Evolutionary conservation across 1,140 invertebrate species (phyloP), one percentile per base, ranked within the genome.

Genomic region (Pachypsylla venusta): DNA sequence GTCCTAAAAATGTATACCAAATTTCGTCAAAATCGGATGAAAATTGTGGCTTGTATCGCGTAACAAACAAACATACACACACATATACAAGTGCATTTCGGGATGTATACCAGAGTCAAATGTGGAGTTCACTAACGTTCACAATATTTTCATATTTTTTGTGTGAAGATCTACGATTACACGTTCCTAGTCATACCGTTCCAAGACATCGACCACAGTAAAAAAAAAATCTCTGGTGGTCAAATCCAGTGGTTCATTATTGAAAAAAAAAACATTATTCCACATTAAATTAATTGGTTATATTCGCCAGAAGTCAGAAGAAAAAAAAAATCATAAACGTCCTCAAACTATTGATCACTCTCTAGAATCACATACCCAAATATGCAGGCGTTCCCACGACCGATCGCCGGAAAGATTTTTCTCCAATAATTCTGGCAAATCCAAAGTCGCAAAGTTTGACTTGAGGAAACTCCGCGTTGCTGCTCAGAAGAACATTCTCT

Each of bases 361-460:
- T 7, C n/a, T n/a, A n/a, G n/a, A n/a, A n/a, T n/a, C n/a, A 65
- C 71, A 75, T 72, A 89, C 88, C 88, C 58, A 98, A 75, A 75
- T 99, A 99, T 2, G 95, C 96, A 10, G 96, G 96, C 0, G 96
- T 99, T 60, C 96, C 96, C 14, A 99, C 96, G 25, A 99, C 93
- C 35, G 92, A 96, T 64, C 93, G 78, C 16, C 95, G 76, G 74
- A 99, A 99, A 48, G 92, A 96, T 71, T 97, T 97, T 76, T 99
- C 95, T 12, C 95, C 94, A 70, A 98, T 98, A 66, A 98, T 98
- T 60, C 94, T 75, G 4, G 95, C 95, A 76, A 97, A 99, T 59
- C 95, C 95, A 76, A 98, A 99, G 79, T 98, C 95, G 74, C 95
- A 98, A 10, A 99, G 77, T 75, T 99, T 99, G 14, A 98, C 93